A percentile compares a stretch with the other conserved stretches of the same genome.
phyloP scores from a whole-genome alignment of 2,888 invertebrate species.

The Volucella inflata region DNA sequence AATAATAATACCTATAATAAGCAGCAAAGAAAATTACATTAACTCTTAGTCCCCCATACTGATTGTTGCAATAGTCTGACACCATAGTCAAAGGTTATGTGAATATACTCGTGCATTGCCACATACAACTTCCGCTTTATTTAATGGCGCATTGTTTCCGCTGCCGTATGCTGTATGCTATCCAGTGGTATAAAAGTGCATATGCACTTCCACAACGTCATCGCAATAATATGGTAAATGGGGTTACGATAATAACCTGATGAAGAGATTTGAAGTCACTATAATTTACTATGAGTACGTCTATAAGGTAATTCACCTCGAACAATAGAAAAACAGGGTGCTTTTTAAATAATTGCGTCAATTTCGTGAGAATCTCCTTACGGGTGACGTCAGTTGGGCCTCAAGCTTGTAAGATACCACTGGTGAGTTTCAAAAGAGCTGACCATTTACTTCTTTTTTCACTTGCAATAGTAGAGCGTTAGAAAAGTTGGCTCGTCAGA shows the following conservation, averaged over 20 bases:
- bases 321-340: not conserved
- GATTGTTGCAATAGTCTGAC: not conserved
- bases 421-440: slow-evolving; percentile 22
- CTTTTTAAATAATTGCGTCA: too few relatives aligned
- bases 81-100: slow-evolving; percentile 6
- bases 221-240: slow-evolving; percentile 10
- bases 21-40: too few relatives aligned
- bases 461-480: not conserved
- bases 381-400: too few relatives aligned
- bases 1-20: too few relatives aligned
- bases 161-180: slow-evolving; percentile 13
- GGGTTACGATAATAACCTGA: slow-evolving; percentile 37
- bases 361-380: too few relatives aligned
- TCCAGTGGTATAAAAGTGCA: slow-evolving; percentile 13
- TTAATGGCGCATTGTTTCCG: slow-evolving; percentile 36
- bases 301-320: slow-evolving; percentile 4
- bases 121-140: slow-evolving; percentile 18
- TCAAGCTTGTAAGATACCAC: too few relatives aligned
- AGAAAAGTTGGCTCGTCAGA: too few relatives aligned
- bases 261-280: slow-evolving; percentile 24
- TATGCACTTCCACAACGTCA: slow-evolving; percentile 26
- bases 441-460: slow-evolving; percentile 12
- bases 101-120: not conserved
- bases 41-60: not conserved
- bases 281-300: slow-evolving; percentile 15